Evolutionary conservation across 2,888 invertebrate species (phyloP).

Genomic region (Ornithoptera alexandrae): DNA sequence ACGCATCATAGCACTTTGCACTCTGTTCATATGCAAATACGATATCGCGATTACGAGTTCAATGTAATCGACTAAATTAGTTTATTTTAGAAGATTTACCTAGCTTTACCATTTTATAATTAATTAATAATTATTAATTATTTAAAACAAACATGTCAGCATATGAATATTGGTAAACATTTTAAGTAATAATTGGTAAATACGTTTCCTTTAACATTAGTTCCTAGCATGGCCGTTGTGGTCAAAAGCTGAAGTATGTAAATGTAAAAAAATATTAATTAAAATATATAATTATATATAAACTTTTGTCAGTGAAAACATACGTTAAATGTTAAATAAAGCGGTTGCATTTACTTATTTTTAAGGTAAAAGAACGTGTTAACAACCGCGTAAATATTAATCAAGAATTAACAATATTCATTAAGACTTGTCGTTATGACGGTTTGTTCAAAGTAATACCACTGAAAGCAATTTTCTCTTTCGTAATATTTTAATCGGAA

Average conservation of each 20-base stretch:
- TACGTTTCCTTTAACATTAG: no score
- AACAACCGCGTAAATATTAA: background rate
- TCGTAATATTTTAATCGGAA: background rate
- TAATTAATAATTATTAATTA: slow-evolving; percentile 19
- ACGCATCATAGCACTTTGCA: background rate
- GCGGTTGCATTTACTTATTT: background rate
- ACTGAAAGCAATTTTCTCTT: slow-evolving; percentile 21
- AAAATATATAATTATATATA: no score
- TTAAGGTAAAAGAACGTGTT: background rate
- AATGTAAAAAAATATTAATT: no score
- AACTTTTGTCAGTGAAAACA: background rate
- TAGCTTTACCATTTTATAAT: slow-evolving; percentile 11
- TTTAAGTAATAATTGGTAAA: slow-evolving; percentile 5
- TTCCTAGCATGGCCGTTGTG: no score
- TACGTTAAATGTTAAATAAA: background rate
- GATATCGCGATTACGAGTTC: slow-evolving; percentile 13
- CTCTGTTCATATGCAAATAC: slow-evolving; percentile 3
- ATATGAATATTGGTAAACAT: background rate
- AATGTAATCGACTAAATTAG: slow-evolving; percentile 18
- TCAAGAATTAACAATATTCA: background rate
- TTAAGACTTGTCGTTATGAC: slow-evolving; percentile 1
- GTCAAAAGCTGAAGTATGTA: no score
- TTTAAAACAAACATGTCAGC: slow-evolving; percentile 2
- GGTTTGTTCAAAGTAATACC: slow-evolving; percentile 18
- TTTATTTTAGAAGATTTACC: slow-evolving; percentile 11